A percentile compares a stretch with the other conserved stretches of the same genome.
phyloP scores from a whole-genome alignment of 2,113 vertebrate species.

The Trogon surrucura region DNA sequence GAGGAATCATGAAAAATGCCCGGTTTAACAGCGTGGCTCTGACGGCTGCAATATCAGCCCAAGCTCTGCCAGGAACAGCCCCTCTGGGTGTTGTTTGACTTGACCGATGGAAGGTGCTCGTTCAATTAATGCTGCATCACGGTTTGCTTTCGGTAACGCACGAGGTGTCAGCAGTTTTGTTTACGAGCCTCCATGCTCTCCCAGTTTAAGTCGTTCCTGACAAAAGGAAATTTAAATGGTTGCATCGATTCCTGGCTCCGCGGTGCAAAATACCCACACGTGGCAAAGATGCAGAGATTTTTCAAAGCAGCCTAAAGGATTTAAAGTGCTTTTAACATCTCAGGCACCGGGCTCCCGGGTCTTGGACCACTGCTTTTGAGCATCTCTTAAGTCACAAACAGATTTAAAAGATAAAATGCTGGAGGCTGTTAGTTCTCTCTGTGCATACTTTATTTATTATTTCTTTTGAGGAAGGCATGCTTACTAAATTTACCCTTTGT shows the following conservation, averaged over 20 bases:
- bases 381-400: neutral
- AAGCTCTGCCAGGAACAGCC: neutral
- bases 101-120: neutral
- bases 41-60: neutral
- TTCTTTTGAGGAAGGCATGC: neutral
- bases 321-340: constrained; percentile 54
- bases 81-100: neutral
- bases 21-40: fast-evolving
- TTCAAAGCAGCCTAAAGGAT: constrained; percentile 56
- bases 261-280: constrained; percentile 18
- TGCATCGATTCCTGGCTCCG: constrained; percentile 35
- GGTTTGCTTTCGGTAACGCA: neutral
- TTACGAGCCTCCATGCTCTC: constrained; percentile 14
- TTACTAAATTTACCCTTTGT: neutral
- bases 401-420: constrained; percentile 43
- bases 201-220: constrained; percentile 24
- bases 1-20: neutral
- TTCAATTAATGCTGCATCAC: constrained; percentile 36
- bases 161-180: constrained; percentile 35
- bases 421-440: neutral
- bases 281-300: constrained; percentile 18
- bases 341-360: neutral
- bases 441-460: neutral
- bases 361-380: constrained; percentile 53
- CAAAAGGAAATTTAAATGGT: constrained; percentile 52